A percentile compares a stretch with the other conserved stretches of the same genome.
These are phyloP conservation scores for Lamproptera curius DNA, from an alignment of 2,888 invertebrate species.

Conservation along the genomic window DNA sequence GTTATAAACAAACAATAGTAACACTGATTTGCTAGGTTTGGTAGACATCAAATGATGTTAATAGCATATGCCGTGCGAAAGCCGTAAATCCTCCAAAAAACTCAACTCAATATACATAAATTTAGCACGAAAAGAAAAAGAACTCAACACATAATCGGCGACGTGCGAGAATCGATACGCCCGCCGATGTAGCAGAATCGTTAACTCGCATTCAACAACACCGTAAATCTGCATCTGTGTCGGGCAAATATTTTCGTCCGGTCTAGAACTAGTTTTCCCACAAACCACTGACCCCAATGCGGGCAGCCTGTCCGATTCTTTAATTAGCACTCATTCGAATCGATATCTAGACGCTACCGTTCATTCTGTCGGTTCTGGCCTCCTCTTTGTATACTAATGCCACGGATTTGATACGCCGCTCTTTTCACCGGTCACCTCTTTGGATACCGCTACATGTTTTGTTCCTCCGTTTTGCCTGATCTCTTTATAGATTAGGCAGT, in stretches of 20 bases:
- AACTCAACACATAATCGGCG: too few species aligned
- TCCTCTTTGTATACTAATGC: constrained; percentile 20
- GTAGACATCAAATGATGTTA: too few species aligned
- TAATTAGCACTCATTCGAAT: constrained; percentile 29
- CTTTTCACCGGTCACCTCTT: constrained; percentile 5
- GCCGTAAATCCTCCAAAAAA: too few species aligned
- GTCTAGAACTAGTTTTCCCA: constrained; percentile 41
- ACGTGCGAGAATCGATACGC: constrained; percentile 1
- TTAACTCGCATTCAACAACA: constrained; percentile 37
- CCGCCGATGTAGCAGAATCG: constrained; percentile 26
- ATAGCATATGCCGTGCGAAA: too few species aligned
- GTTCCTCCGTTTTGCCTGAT: constrained; percentile 1
- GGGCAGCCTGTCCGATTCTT: constrained; percentile 31
- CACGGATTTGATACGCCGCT: constrained; percentile 7
- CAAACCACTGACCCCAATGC: constrained; percentile 50
- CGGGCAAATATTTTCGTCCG: constrained; percentile 50
- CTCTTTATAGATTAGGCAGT: too few species aligned
- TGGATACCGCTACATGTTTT: constrained; percentile 10
- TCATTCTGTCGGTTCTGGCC: constrained; percentile 31
- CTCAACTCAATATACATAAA: too few species aligned
- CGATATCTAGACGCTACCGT: constrained; percentile 22
- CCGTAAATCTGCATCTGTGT: constrained; percentile 43
- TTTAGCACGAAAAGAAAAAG: too few species aligned
- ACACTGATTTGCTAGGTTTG: too few species aligned
- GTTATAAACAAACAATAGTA: too few species aligned